Conservation (phyloP, 2,888 invertebrate genomes). For the Tiphia femorata region DNA sequence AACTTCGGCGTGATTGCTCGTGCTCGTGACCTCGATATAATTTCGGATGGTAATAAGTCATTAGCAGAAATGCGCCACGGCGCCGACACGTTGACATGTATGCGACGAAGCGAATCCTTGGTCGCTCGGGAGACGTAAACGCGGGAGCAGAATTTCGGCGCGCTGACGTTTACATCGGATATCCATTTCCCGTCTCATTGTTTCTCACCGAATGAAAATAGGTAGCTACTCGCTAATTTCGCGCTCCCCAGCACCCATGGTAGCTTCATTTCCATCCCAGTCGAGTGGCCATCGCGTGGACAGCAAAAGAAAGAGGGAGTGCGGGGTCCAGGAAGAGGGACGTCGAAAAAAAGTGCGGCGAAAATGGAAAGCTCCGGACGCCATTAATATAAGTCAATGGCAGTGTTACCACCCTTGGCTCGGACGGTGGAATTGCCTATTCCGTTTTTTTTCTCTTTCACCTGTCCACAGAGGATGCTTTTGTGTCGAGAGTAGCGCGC, state of each 20-base stretch:
- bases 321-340: not conserved
- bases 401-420: not conserved
- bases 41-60: constrained; percentile 20
- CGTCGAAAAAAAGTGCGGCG: not conserved
- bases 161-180: constrained; percentile 29
- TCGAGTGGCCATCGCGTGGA: not conserved
- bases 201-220: constrained; percentile 20
- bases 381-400: constrained; percentile 9
- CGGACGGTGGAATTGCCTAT: not conserved
- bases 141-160: constrained; percentile 19
- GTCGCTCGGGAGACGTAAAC: constrained; percentile 8
- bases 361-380: not conserved
- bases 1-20: too few species aligned
- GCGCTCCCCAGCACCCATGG: not conserved
- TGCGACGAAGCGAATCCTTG: too few species aligned
- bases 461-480: too few species aligned
- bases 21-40: not conserved
- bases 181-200: constrained; percentile 31
- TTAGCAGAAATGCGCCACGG: too few species aligned
- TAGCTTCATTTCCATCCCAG: not conserved
- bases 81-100: too few species aligned
- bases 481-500: too few species aligned
- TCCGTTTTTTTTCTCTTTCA: not conserved
- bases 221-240: constrained; percentile 5
- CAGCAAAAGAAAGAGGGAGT: not conserved